These are phyloP conservation scores for Caenorhabditis drosophilae DNA, from an alignment of 2,888 invertebrate genomes.

Conservation along the genomic window DNA sequence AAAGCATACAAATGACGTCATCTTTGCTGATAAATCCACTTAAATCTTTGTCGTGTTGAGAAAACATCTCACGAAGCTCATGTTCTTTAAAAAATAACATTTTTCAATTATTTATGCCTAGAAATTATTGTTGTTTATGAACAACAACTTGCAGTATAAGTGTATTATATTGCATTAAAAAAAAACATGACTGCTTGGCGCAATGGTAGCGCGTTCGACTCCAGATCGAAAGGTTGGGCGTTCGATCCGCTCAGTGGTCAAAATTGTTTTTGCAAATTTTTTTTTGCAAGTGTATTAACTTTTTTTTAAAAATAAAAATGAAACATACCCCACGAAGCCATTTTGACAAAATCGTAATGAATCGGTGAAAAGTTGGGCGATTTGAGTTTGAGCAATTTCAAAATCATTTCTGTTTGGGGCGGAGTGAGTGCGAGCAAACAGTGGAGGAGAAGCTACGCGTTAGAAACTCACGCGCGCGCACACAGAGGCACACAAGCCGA, in stretches of 20 bases:
- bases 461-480: no score
- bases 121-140: no score
- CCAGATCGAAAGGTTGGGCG: constrained; percentile 61
- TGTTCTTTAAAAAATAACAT: constrained; percentile 39
- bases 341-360: constrained; percentile 8
- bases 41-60: constrained; percentile 59
- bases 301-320: background rate
- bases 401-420: no score
- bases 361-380: no score
- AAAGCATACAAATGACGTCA: constrained; percentile 62
- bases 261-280: constrained; percentile 42
- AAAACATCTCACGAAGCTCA: constrained; percentile 59
- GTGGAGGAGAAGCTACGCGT: no score
- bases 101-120: background rate
- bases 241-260: constrained; percentile 60
- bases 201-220: constrained; percentile 61
- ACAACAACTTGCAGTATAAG: no score
- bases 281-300: background rate
- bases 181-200: constrained; percentile 48
- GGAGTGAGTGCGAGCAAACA: no score
- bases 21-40: constrained; percentile 60
- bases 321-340: constrained; percentile 39
- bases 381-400: no score
- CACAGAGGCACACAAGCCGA: no score
- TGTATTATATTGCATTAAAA: no score